phyloP scores from a whole-genome alignment of 2,888 invertebrate species.

The Eudasyphora cyanicolor region DNA sequence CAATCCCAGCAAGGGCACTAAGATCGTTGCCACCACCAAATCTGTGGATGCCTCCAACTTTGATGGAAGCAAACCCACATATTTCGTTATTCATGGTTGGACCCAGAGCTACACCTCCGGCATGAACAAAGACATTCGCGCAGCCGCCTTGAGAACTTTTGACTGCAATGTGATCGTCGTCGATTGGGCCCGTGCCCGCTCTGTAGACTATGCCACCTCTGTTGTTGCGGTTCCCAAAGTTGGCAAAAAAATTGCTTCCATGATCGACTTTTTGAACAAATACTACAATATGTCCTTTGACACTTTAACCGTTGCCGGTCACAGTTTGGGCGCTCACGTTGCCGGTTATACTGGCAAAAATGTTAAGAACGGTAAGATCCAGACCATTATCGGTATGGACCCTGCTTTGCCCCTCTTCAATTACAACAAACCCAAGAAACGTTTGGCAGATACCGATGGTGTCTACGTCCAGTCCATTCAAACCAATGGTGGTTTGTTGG shows the following conservation, averaged over 20 bases:
- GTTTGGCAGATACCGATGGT: conserved; percentile 73
- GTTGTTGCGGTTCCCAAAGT: conserved; percentile 78
- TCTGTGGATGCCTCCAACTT: conserved; percentile 67
- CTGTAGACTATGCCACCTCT: conserved; percentile 82
- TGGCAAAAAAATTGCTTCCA: conserved; percentile 72
- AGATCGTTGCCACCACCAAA: conserved; percentile 66
- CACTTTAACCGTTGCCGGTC: conserved; percentile 82
- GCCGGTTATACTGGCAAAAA: conserved; percentile 83
- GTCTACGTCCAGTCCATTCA: conserved; percentile 77
- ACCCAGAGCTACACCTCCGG: conserved; percentile 58
- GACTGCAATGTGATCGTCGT: conserved; percentile 83
- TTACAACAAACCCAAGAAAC: conserved; percentile 68
- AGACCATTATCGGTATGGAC: conserved; percentile 82
- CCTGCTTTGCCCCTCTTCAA: conserved; percentile 75
- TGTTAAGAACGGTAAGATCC: conserved; percentile 81
- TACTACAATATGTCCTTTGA: conserved; percentile 80
- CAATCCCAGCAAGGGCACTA: conserved; percentile 70
- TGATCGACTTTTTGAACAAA: conserved; percentile 79
- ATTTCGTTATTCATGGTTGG: conserved; percentile 81
- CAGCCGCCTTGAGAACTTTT: conserved; percentile 82
- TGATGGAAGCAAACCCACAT: conserved; percentile 67
- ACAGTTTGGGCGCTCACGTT: conserved; percentile 83
- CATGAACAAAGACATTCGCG: conserved; percentile 72
- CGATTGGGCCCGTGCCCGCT: conserved; percentile 83
- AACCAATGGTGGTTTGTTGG: conserved; percentile 74